Evolutionary conservation across 2,888 invertebrate species (phyloP).

Genomic region (Minunthozetes semirufus): DNA sequence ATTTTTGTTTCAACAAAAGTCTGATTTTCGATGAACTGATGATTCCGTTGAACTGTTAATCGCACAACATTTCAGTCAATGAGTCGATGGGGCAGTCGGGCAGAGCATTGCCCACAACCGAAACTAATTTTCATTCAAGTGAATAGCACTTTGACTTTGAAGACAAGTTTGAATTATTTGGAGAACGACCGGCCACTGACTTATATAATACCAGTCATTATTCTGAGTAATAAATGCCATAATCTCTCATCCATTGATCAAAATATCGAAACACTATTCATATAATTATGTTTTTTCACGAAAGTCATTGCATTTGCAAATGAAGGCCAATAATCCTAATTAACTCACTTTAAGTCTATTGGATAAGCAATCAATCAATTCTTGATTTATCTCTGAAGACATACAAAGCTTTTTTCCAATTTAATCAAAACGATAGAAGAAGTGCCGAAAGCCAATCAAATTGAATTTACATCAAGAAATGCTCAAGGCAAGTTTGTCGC

Average conservation of each 20-base stretch:
- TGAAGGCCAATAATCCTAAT: background rate
- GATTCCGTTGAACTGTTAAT: background rate
- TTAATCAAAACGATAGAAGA: too few relatives aligned
- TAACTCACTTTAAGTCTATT: background rate
- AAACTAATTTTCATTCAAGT: background rate
- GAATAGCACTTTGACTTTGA: conserved; percentile 14
- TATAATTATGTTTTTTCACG: background rate
- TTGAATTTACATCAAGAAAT: too few relatives aligned
- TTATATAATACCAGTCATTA: background rate
- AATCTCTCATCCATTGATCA: background rate
- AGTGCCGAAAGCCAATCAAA: too few relatives aligned
- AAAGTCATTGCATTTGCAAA: background rate
- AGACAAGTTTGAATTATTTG: background rate
- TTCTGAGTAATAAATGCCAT: background rate
- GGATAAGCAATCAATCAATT: too few relatives aligned
- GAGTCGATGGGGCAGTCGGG: background rate
- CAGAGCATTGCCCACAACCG: conserved; percentile 2
- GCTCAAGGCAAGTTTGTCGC: too few relatives aligned
- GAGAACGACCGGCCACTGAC: conserved; percentile 15
- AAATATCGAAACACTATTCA: background rate
- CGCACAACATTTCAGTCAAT: background rate
- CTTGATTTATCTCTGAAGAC: too few relatives aligned
- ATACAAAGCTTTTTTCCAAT: too few relatives aligned
- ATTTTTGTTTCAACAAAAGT: too few relatives aligned
- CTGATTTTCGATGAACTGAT: too few relatives aligned